Evolutionary conservation across 2,888 invertebrate genomes (phyloP).

Genomic region (Amiota mariae): DNA sequence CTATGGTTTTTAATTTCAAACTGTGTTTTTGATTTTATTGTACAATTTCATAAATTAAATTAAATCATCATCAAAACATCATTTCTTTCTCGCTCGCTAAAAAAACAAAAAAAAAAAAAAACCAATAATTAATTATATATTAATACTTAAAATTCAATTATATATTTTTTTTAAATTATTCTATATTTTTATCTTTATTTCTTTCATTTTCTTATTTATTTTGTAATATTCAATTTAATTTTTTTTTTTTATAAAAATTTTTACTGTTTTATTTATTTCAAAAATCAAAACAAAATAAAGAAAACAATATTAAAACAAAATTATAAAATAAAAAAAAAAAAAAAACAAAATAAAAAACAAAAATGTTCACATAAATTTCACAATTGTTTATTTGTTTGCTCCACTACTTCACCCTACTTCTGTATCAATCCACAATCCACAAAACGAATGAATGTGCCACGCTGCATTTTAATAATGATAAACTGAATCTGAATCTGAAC

Average conservation of each 20-base stretch:
- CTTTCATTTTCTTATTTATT: slow-evolving; percentile 46
- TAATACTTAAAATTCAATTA: not conserved
- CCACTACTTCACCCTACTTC: slow-evolving; percentile 70
- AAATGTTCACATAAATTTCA: slow-evolving; percentile 72
- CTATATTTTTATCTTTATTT: slow-evolving; percentile 30
- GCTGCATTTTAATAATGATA: slow-evolving; percentile 34
- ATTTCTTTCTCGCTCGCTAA: not conserved
- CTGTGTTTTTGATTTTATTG: too few species aligned
- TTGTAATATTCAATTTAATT: slow-evolving; percentile 18
- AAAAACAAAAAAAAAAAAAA: not conserved
- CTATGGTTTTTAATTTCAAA: too few species aligned
- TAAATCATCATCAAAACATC: not conserved
- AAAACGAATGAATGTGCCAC: slow-evolving; percentile 47
- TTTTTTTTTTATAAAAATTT: slow-evolving; percentile 6
- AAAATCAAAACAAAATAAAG: not conserved
- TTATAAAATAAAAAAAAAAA: not conserved
- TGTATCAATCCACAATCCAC: slow-evolving; percentile 63
- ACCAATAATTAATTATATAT: too few species aligned
- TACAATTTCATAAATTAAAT: not conserved
- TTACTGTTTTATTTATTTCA: not conserved
- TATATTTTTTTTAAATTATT: too few species aligned
- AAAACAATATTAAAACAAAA: not conserved
- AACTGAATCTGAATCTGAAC: slow-evolving; percentile 7
- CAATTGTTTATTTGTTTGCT: slow-evolving; percentile 73
- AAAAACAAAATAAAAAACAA: slow-evolving; percentile 30